phyloP scores from a whole-genome alignment of 2,888 invertebrate genomes.

The Sclerodermus sp. region DNA sequence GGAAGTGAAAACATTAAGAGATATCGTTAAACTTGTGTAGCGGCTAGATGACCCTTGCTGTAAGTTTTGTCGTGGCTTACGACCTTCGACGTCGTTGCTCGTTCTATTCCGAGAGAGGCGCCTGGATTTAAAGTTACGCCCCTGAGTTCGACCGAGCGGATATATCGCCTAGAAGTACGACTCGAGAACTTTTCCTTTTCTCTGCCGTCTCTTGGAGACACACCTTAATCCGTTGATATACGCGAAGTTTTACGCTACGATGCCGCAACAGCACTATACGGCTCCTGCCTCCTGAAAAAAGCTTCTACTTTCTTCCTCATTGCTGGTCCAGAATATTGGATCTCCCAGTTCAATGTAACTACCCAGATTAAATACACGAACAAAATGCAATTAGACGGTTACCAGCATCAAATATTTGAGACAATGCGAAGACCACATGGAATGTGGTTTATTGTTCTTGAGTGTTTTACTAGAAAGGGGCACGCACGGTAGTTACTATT shows the following conservation, averaged over 20 bases:
- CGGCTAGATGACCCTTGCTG: background rate
- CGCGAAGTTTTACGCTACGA: conserved; percentile 11
- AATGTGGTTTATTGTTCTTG: too few species aligned
- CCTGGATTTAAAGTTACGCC: conserved; percentile 6
- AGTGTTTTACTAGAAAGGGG: too few species aligned
- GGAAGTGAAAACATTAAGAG: background rate
- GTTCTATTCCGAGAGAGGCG: background rate
- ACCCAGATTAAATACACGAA: too few species aligned
- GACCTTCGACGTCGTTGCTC: background rate
- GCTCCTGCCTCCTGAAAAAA: too few species aligned
- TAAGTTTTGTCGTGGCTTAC: background rate
- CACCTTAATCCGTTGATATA: conserved; percentile 21
- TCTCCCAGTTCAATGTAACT: too few species aligned
- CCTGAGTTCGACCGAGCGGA: conserved; percentile 5
- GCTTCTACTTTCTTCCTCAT: too few species aligned
- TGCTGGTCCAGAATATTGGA: too few species aligned
- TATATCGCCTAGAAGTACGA: background rate
- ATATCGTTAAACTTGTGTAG: background rate
- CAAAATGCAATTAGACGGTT: too few species aligned
- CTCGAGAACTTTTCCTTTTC: conserved; percentile 3
- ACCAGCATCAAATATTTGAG: too few species aligned
- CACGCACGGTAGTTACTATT: too few species aligned
- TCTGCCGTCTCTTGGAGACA: background rate
- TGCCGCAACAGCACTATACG: conserved; percentile 4
- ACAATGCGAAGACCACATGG: too few species aligned